Evolutionary conservation across 2,888 invertebrate genomes (phyloP).

Genomic region (Leucophenga montana): DNA sequence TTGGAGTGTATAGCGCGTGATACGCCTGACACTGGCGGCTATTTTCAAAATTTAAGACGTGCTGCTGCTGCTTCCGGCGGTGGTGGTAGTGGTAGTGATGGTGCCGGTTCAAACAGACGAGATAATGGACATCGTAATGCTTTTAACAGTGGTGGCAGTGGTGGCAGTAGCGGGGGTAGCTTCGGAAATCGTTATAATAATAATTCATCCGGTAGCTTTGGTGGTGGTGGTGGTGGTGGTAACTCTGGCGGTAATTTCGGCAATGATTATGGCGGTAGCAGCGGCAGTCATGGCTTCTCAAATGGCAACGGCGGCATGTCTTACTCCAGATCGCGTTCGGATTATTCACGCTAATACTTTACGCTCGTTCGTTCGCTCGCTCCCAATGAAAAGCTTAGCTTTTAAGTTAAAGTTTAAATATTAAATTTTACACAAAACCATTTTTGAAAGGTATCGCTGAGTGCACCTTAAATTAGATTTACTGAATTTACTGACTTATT

Average conservation of each 20-base stretch:
- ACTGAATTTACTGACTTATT: too few relatives aligned
- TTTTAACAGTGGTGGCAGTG: slow-evolving; percentile 38
- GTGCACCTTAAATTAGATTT: too few relatives aligned
- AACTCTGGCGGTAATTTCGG: slow-evolving; percentile 32
- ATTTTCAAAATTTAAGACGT: slow-evolving; percentile 43
- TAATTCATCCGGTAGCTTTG: slow-evolving; percentile 33
- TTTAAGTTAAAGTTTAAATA: too few relatives aligned
- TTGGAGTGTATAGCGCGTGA: slow-evolving; percentile 83
- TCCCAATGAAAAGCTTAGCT: too few relatives aligned
- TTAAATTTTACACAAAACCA: too few relatives aligned
- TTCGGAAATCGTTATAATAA: slow-evolving; percentile 37
- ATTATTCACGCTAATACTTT: slow-evolving; percentile 8
- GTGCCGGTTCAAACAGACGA: slow-evolving; percentile 31
- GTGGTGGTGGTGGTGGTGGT: slow-evolving; percentile 9
- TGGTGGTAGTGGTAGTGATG: slow-evolving; percentile 41
- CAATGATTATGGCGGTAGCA: slow-evolving; percentile 25
- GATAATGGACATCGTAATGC: slow-evolving; percentile 22
- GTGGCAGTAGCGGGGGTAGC: slow-evolving; percentile 39
- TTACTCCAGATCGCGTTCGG: slow-evolving; percentile 2
- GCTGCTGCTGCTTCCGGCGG: slow-evolving; percentile 43
- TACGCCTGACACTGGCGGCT: slow-evolving; percentile 47
- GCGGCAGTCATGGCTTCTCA: slow-evolving; percentile 32
- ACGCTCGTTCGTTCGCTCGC: not conserved
- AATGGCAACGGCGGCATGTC: slow-evolving; percentile 38
- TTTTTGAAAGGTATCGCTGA: too few relatives aligned